Base-by-base conservation (phyloP, 2,888 invertebrate species). In the Drosophila ezoana region DNA sequence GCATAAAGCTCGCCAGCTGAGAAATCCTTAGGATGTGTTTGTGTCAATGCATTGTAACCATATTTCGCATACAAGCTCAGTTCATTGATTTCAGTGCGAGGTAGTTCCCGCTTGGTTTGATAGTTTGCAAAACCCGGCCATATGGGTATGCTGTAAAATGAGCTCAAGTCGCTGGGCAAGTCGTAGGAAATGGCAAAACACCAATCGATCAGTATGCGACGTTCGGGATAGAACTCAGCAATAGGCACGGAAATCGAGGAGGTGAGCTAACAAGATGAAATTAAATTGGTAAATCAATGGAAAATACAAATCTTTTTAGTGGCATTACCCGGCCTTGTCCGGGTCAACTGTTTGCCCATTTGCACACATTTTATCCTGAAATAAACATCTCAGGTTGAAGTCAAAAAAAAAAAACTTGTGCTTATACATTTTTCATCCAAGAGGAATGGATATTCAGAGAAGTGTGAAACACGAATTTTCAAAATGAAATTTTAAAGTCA, bases 161-260 rank as follows among this genome's bases (percentile, higher is more conserved):
- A 82, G 0, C 82, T 76, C 2, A 91, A 37, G 28, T 79, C 73
- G 35, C 54, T 65, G 2, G 92, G 92, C 37, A 92, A 63, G 32
- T 86, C 85, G 45, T 92, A 92, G 44, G 89, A 87, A 72, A 92
- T 87, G 73, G 90, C 91, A 52, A 92, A 91, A n/a, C 92, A 92
- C 90, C 91, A 91, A 81, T 92, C 92, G 43, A 91, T 64, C 4
- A 90, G 77, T 16, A 91, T 86, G 4, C 90, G 89, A 4, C 92
- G 90, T 13, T 92, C 91, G 0, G 90, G 90, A 14, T 84, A 85
- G 16, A 88, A 76, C 32, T 89, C 90, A 6, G 79, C 53, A 6
- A 92, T 57, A 0, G 92, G 92, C 13, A 90, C 76, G 3, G 92
- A 92, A 16, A 92, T 72, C 0, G 92, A 91, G 5, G 87, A 76